Percentiles rank a stretch among this genome's conserved stretches.
Conservation (phyloP, 2,888 invertebrate genomes). For the Eurytoma adleriae region DNA sequence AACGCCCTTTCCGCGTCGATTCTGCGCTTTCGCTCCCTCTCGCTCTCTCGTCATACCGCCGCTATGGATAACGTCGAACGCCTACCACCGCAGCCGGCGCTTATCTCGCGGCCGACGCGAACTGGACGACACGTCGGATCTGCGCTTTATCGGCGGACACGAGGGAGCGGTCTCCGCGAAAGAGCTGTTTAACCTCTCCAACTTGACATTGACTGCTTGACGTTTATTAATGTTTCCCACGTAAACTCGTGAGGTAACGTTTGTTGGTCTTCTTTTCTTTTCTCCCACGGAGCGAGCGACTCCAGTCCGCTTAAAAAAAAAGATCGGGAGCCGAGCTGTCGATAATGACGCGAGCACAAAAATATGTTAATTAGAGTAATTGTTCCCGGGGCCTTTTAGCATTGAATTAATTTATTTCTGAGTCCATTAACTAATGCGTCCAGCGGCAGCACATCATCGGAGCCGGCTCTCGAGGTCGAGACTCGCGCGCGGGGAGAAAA, state of each 20-base stretch:
- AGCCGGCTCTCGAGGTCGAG: background rate
- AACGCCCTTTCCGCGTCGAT: conserved; percentile 52
- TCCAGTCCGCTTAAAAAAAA: too few species aligned
- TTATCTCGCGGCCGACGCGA: conserved; percentile 37
- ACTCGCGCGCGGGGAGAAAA: background rate
- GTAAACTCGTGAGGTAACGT: background rate
- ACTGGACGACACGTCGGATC: conserved; percentile 48
- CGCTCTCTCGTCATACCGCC: conserved; percentile 38
- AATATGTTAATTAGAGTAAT: background rate
- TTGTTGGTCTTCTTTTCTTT: background rate
- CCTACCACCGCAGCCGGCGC: conserved; percentile 27
- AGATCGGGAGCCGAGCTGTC: background rate
- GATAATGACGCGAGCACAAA: background rate
- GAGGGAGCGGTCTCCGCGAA: background rate
- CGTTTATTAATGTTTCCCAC: conserved; percentile 13
- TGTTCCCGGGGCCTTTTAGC: background rate
- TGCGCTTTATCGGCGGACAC: conserved; percentile 39
- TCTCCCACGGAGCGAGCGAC: too few species aligned
- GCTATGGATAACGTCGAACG: conserved; percentile 48
- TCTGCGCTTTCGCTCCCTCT: conserved; percentile 27
- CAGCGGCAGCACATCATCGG: conserved; percentile 11
- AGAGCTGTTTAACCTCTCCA: conserved; percentile 8
- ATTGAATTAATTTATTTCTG: conserved; percentile 18
- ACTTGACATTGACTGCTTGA: background rate
- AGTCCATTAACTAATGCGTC: conserved; percentile 36